Evolutionary conservation across 2,888 invertebrate species (phyloP), one percentile per base, ranked within the genome.

Genomic region (Auanema freiburgensis): DNA sequence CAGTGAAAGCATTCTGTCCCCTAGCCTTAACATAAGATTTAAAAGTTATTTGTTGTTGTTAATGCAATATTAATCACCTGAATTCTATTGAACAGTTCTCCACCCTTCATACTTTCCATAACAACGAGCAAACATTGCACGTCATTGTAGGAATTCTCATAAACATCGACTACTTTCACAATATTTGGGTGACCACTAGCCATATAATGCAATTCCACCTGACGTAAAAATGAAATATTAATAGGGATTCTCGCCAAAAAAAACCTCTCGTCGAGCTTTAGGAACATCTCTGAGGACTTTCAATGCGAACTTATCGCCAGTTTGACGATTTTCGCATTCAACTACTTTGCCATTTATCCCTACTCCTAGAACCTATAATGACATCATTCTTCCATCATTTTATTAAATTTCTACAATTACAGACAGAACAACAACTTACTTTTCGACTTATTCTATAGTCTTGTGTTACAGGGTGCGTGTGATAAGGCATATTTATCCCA

Each of bases 81-180:
- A 84, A 98, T 98, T 83, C 95, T 88, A 84, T 92, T 91, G 87
- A 98, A 98, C 65, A 98, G 87, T 85, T 98, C 97, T 0, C 97
- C 97, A 4, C 97, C 97, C 84, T 92, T 93, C 97, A 98, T 97
- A 81, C 95, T 94, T 88, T 98, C 98, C 97, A 98, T 98, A n/a
- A 98, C 91, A 43, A 98, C 93, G 8, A 98, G 88, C 1, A 98
- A 88, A 86, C 96, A 97, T 79, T 91, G 90, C 76, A 91, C 90
- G 11, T 91, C 91, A 69, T 90, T 90, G 83, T 95, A 94, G n/a
- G 90, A 89, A 86, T 98, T 98, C 86, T 96, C 95, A 85, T 94
- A 98, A 25, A 97, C 93, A 86, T 97, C 95, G 74, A 90, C 88
- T 46, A 91, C 89, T 85, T 91, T 91, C 8, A 98, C 98, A 80